A percentile compares a stretch with the other conserved stretches of the same genome.
These are phyloP conservation scores for Syrmaticus mikado DNA, from an alignment of 2,113 vertebrate genomes.

Conservation along the genomic window DNA sequence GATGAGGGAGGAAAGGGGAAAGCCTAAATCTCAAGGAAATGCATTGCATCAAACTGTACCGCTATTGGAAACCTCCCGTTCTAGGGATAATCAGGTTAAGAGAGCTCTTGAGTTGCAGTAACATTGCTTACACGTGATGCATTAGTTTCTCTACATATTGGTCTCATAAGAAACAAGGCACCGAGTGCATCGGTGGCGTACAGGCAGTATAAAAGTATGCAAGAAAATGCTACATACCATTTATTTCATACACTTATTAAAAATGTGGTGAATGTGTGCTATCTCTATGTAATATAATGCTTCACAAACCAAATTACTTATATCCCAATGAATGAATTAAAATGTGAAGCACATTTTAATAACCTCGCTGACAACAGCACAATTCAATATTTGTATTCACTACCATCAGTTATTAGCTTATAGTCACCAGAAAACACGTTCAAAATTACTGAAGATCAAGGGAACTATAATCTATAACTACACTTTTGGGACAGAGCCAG, in stretches of 20 bases:
- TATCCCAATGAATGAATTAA: conserved; percentile 57
- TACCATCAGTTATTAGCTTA: conserved; percentile 42
- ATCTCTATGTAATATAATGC: conserved; percentile 61
- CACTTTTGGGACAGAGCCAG: conserved; percentile 48
- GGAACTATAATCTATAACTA: conserved; percentile 58
- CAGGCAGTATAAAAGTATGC: conserved; percentile 76
- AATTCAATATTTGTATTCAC: conserved; percentile 5
- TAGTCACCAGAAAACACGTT: conserved; percentile 58
- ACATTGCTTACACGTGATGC: conserved; percentile 74
- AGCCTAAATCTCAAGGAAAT: conserved; percentile 55
- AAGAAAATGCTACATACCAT: conserved; percentile 69
- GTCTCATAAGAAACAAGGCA: conserved; percentile 85
- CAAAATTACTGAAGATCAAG: conserved; percentile 56
- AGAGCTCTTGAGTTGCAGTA: conserved; percentile 77
- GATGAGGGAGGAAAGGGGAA: not conserved
- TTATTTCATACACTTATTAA: conserved; percentile 40
- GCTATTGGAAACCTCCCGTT: conserved; percentile 48
- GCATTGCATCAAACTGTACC: conserved; percentile 60
- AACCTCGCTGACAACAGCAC: conserved; percentile 62
- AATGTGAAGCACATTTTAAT: conserved; percentile 50
- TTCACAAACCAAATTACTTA: conserved; percentile 60
- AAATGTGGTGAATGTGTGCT: conserved; percentile 70
- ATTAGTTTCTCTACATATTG: conserved; percentile 69
- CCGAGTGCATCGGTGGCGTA: conserved; percentile 79
- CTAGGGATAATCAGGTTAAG: conserved; percentile 75